Conservation (phyloP, 2,113 vertebrate species). For the Anhinga rufa region DNA sequence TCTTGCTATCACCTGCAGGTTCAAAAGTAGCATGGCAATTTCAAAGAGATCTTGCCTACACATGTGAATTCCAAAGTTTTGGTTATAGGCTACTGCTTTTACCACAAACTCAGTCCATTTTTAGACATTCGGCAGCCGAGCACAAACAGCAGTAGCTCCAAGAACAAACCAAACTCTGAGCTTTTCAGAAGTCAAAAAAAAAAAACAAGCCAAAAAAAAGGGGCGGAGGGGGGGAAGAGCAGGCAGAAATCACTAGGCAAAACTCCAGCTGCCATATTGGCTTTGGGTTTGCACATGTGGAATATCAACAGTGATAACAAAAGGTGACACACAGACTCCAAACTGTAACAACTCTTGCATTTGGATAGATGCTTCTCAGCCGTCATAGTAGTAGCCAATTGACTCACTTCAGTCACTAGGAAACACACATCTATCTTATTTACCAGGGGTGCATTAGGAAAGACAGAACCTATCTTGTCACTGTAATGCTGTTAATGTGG, state of each 20-base stretch:
- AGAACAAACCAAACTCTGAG: not conserved
- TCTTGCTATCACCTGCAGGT: not conserved
- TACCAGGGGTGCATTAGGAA: not conserved
- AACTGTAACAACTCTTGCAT: not conserved
- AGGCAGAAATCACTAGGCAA: not conserved
- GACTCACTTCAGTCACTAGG: not conserved
- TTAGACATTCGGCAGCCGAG: not conserved
- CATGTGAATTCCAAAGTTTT: not conserved
- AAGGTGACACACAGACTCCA: not conserved
- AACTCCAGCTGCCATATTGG: not conserved
- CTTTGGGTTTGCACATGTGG: not conserved
- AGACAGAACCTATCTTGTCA: not conserved
- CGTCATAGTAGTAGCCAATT: not conserved
- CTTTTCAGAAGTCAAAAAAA: not conserved
- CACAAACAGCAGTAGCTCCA: not conserved
- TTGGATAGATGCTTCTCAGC: not conserved
- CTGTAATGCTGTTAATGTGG: not conserved
- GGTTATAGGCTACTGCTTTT: not conserved
- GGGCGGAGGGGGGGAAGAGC: too few relatives aligned
- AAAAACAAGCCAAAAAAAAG: accelerated
- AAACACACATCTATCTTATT: not conserved
- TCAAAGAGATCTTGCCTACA: not conserved
- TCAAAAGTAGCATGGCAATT: not conserved
- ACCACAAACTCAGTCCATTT: not conserved
- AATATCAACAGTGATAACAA: not conserved